phyloP scores from a whole-genome alignment of 2,113 vertebrate species.

The Notiomystis cincta region DNA sequence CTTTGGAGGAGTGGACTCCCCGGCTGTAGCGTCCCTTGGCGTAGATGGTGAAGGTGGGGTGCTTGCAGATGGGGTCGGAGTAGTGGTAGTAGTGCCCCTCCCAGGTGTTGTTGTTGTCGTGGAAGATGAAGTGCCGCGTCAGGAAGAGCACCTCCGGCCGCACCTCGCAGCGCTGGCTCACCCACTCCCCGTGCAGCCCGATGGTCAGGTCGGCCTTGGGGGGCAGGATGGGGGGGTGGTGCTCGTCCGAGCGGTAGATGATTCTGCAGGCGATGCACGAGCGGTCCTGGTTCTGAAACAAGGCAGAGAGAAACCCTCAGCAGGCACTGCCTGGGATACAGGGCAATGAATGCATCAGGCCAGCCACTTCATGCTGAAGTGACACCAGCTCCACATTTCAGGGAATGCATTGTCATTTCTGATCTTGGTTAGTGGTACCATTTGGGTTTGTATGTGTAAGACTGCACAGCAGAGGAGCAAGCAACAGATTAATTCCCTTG shows the following conservation, averaged over 20 bases:
- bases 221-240: constrained; percentile 88
- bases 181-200: constrained; percentile 91
- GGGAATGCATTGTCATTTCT: background rate
- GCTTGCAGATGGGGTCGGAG: constrained; percentile 93
- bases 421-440: background rate
- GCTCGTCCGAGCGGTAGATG: constrained; percentile 87
- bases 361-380: background rate
- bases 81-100: constrained; percentile 97
- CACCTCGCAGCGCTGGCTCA: constrained; percentile 93
- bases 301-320: background rate
- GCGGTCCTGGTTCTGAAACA: constrained; percentile 83
- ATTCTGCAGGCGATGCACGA: constrained; percentile 85
- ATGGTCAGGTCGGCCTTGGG: constrained; percentile 85
- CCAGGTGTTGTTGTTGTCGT: constrained; percentile 94
- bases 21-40: constrained; percentile 92
- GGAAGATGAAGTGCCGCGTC: constrained; percentile 94
- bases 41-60: constrained; percentile 93
- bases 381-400: background rate
- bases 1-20: constrained; percentile 81
- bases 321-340: background rate
- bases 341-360: background rate
- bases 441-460: background rate
- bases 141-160: constrained; percentile 95
- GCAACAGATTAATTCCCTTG: background rate
- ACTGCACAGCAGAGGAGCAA: background rate